phyloP scores from a whole-genome alignment of 1,140 invertebrate genomes.

The Heliconius melpomene region DNA sequence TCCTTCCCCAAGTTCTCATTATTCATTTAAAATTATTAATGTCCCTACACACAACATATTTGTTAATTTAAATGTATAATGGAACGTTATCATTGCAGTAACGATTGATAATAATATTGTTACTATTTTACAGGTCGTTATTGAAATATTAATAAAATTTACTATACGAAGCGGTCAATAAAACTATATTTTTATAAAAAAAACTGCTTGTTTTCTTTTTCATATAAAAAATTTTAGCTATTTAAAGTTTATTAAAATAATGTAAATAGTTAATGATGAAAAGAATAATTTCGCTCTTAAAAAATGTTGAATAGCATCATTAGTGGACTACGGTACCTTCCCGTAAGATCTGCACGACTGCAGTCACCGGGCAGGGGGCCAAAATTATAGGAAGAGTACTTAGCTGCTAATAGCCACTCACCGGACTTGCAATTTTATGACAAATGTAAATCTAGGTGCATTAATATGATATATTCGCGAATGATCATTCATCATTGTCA shows the following conservation, averaged over 20 bases:
- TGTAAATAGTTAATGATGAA: not conserved
- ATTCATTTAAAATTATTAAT: not conserved
- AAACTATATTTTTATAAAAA: too few species aligned
- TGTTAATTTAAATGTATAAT: not conserved
- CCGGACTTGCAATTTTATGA: conserved; percentile 35
- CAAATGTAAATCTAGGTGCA: conserved; percentile 30
- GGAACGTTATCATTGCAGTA: not conserved
- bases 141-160: not conserved
- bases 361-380: conserved; percentile 43
- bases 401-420: conserved; percentile 38
- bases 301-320: conserved; percentile 10
- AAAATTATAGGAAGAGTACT: conserved; percentile 29
- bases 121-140: not conserved
- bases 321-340: conserved; percentile 3
- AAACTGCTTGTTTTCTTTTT: too few species aligned
- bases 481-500: conserved; percentile 34
- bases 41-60: not conserved
- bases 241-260: not conserved
- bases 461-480: conserved; percentile 28
- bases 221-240: too few species aligned
- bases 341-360: conserved; percentile 5
- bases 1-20: not conserved
- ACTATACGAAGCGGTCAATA: not conserved
- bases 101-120: not conserved
- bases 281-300: conserved; percentile 13